These are phyloP conservation scores for Choreutis nemorana DNA, from an alignment of 2,888 invertebrate species.

Conservation along the genomic window DNA sequence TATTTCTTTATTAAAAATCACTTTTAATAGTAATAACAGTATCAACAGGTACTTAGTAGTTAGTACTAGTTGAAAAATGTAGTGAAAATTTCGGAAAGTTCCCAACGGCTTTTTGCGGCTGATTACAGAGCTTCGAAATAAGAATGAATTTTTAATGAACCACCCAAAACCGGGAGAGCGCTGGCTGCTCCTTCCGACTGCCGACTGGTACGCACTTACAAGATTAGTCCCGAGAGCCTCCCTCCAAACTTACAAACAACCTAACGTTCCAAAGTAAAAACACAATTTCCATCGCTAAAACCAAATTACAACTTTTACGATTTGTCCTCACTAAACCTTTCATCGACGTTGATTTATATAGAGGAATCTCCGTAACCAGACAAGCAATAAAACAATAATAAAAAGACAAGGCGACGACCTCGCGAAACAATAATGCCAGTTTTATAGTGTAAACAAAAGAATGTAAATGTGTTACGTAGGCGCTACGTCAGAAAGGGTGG, in stretches of 20 bases:
- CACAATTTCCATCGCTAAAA: neutral
- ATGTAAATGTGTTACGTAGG: constrained; percentile 47
- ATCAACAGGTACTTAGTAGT: too few relatives aligned
- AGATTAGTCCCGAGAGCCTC: constrained; percentile 60
- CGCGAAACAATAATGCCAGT: constrained; percentile 51
- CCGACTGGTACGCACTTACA: constrained; percentile 56
- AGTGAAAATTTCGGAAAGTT: constrained; percentile 24
- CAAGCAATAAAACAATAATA: constrained; percentile 20
- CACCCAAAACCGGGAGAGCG: constrained; percentile 19
- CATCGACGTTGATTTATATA: neutral
- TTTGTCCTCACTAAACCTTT: neutral
- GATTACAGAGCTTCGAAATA: constrained; percentile 57
- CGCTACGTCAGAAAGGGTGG: constrained; percentile 33
- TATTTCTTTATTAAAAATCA: too few relatives aligned
- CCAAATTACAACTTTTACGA: too few relatives aligned
- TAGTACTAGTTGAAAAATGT: too few relatives aligned
- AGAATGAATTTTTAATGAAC: constrained; percentile 66
- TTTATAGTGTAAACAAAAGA: constrained; percentile 62
- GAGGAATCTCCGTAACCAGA: neutral
- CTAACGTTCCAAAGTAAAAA: too few relatives aligned
- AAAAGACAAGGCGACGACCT: constrained; percentile 56
- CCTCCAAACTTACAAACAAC: constrained; percentile 38
- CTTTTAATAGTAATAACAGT: too few relatives aligned
- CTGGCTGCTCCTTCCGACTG: constrained; percentile 19
- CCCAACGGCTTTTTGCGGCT: constrained; percentile 30